A percentile compares a stretch with the other conserved stretches of the same genome.
Evolutionary conservation across 2,888 invertebrate genomes (phyloP).

Genomic region (Metellina segmentata): DNA sequence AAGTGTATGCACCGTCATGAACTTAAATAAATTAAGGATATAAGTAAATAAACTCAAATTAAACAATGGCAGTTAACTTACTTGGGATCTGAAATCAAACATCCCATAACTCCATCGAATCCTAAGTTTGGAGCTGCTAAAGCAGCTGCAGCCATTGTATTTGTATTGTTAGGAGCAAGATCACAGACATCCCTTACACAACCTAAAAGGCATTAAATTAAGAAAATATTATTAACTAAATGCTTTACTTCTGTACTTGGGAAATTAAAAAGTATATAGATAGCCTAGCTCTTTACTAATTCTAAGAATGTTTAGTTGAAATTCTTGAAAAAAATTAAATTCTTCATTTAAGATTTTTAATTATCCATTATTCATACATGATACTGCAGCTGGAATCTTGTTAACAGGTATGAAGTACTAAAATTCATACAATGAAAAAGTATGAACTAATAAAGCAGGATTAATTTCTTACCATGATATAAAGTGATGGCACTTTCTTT

Average conservation of each 20-base stretch:
- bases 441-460: not conserved
- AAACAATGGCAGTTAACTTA: conserved; percentile 77
- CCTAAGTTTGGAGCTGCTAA: conserved; percentile 83
- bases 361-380: no score
- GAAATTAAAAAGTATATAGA: not conserved
- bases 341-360: no score
- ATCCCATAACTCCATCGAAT: conserved; percentile 82
- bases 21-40: no score
- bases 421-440: no score
- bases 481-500: conserved; percentile 80
- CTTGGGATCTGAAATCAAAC: conserved; percentile 83
- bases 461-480: conserved; percentile 81
- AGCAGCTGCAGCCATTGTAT: conserved; percentile 84
- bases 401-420: no score
- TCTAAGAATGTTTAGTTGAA: no score
- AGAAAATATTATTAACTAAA: no score
- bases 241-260: not conserved
- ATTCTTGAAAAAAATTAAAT: no score
- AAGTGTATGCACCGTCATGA: no score
- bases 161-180: conserved; percentile 84
- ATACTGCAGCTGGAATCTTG: no score
- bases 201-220: conserved; percentile 81
- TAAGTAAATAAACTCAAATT: no score
- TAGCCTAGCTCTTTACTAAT: no score
- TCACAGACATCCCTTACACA: conserved; percentile 83